Evolutionary conservation across 92 coral and sea anemone species (phyloP), one percentile per base, ranked within the genome.

Genomic region (Porites cylindrica): DNA sequence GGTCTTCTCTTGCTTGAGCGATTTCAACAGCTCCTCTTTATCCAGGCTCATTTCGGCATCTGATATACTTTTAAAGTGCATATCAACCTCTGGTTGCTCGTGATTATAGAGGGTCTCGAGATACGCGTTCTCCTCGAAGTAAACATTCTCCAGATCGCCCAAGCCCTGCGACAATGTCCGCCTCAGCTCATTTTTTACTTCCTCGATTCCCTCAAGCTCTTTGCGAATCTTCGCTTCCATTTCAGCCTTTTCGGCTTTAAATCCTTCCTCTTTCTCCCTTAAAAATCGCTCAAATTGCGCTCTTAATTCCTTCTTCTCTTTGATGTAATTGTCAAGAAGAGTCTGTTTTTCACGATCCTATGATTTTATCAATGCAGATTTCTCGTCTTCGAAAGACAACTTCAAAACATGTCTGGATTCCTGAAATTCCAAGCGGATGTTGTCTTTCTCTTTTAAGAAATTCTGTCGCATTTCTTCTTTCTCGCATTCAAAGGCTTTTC

Each of bases 331-430:
- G 19, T 92, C 93, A 76, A 90, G 73, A 62, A 97, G 77, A 71
- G 78, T 92, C 51, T 93, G 93, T 12, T 86, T 90, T 82, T 93
- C 99, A 10, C 86, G 87, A 66, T 97, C 98, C 75, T 91, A 89
- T 16, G 91, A 78, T 18, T 92, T 88, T 12, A 92, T 83, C 76
- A 97, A 79, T 10, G 90, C 90, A 5, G 85, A 78, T 52, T 93
- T 94, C 81, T 97, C 98, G 85, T 97, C 99, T 16, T 97, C 99
- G 86, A 97, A 97, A 1, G 97, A 90, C 86, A 93, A 84, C 75
- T 95, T 97, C 89, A 97, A 86, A 43, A 97, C 99, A 82, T 97
- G 99, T 76, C 95, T 97, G 86, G 91, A 97, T 64, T 94, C 93
- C 82, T 97, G 99, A 67, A 97, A 97, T 54, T 92, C 99, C 47